Evolutionary conservation across 1,140 invertebrate genomes (phyloP).

Genomic region (Rhagoletis zephyria): DNA sequence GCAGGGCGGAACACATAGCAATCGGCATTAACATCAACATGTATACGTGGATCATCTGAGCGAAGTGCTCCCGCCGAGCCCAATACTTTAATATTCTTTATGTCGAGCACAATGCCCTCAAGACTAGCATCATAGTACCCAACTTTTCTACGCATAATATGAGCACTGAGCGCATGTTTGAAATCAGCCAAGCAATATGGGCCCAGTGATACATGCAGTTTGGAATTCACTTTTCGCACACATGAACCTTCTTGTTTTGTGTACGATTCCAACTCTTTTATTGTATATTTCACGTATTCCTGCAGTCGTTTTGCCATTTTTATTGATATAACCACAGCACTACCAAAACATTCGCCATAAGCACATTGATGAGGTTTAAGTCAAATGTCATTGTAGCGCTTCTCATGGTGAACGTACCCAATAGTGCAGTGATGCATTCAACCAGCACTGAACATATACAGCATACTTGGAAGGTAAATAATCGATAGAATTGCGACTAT

Average conservation of each 20-base stretch:
- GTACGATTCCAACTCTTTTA: conserved; percentile 66
- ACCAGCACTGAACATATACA: too few relatives aligned
- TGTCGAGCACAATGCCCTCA: conserved; percentile 76
- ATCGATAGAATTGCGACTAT: too few relatives aligned
- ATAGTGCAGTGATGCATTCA: too few relatives aligned
- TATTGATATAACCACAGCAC: not conserved
- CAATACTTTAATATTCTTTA: conserved; percentile 76
- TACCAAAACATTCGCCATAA: conserved; percentile 18
- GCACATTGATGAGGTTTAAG: conserved; percentile 25
- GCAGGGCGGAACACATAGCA: conserved; percentile 78
- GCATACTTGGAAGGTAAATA: too few relatives aligned
- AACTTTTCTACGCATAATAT: conserved; percentile 72
- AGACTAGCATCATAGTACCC: conserved; percentile 73
- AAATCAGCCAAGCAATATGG: conserved; percentile 75
- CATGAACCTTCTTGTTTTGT: conserved; percentile 74
- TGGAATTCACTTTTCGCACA: conserved; percentile 73
- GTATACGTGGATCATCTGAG: conserved; percentile 75
- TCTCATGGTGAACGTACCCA: not conserved
- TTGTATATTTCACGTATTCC: conserved; percentile 69
- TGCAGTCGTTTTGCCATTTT: conserved; percentile 69
- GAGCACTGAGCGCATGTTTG: conserved; percentile 72
- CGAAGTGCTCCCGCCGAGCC: conserved; percentile 72
- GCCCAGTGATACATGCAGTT: conserved; percentile 75
- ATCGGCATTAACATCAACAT: conserved; percentile 76
- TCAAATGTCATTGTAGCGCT: not conserved